Evolutionary conservation across 1,140 invertebrate genomes (phyloP).

Genomic region (Musca domestica): DNA sequence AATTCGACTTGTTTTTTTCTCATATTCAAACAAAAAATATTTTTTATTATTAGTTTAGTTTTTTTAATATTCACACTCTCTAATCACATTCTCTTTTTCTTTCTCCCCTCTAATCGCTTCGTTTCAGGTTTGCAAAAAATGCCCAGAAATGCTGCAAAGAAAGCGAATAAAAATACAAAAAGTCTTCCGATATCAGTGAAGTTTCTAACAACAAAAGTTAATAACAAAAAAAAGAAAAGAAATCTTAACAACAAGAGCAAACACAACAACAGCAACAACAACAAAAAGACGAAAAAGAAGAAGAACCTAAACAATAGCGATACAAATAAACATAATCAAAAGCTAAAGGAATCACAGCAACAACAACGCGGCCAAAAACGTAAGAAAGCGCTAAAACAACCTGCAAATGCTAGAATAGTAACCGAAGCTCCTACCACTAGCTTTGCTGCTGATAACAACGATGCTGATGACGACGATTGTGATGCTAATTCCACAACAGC

Average conservation of each 20-base stretch:
- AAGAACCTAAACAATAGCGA: not conserved
- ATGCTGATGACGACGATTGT: not conserved
- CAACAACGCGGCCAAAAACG: not conserved
- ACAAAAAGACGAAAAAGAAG: not conserved
- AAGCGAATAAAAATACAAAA: constrained; percentile 45
- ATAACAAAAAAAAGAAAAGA: constrained; percentile 15
- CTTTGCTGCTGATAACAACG: not conserved
- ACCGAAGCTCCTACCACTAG: too few relatives aligned
- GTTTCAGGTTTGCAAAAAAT: constrained; percentile 51
- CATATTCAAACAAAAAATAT: too few relatives aligned
- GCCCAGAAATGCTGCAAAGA: constrained; percentile 50
- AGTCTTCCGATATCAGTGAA: constrained; percentile 42
- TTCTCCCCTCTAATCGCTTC: constrained; percentile 12
- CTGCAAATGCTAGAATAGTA: too few relatives aligned
- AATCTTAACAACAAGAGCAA: constrained; percentile 11
- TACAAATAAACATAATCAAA: not conserved
- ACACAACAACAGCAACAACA: not conserved
- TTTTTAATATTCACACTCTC: too few relatives aligned
- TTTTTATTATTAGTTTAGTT: too few relatives aligned
- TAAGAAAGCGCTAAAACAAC: constrained; percentile 7
- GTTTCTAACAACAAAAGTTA: constrained; percentile 17
- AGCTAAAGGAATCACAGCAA: not conserved
- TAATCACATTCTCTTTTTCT: constrained; percentile 2
- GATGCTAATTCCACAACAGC: not conserved
- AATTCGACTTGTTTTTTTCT: too few relatives aligned